Evolutionary conservation across 2,797 vertebrate species (phyloP), one percentile per base, ranked within the genome.

Genomic region (Rhynchotus rufescens): DNA sequence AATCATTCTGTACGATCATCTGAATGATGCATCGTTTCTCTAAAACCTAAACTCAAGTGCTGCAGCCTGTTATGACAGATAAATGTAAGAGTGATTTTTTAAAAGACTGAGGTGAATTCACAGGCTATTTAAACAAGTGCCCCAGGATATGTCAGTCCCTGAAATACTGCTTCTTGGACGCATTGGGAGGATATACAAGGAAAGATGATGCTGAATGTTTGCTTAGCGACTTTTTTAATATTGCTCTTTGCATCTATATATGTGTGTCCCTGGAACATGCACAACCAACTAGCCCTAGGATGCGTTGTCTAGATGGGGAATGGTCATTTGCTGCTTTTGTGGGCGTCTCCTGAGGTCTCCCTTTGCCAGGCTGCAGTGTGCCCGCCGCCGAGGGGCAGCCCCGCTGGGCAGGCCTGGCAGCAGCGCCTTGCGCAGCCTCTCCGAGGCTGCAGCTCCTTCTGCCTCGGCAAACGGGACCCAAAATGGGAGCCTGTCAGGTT

Each of bases 401-500:
- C 81, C 90, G 65, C 52, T 89, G 82, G 54, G 57, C 40, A 87
- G 82, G 26, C 26, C 40, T 42, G 12, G 12, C n/a, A n/a, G n/a
- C n/a, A 71, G 16, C 9, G 6, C 0, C 0, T 87, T 94, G 40
- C 80, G 86, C 82, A 93, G 92, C 25, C 19, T 47, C 34, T 30
- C 16, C 44, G 56, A 36, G 82, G 88, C 87, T 59, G 51, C 74
- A 86, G 23, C 84, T 73, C 44, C 34, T 38, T 77, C 23, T 0
- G 2, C 71, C 47, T 79, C 13, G 51, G 83, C 91, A 91, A 93
- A 88, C 73, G 34, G 30, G 67, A 79, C 78, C 71, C 89, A 69
- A 32, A 81, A 77, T 84, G 67, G 91, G 88, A 89, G 38, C 44
- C 80, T 81, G 83, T 76, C 89, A 89, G 86, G 32, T 84, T 93